Conservation (phyloP, 2,113 vertebrate genomes). For the Chunga burmeisteri region DNA sequence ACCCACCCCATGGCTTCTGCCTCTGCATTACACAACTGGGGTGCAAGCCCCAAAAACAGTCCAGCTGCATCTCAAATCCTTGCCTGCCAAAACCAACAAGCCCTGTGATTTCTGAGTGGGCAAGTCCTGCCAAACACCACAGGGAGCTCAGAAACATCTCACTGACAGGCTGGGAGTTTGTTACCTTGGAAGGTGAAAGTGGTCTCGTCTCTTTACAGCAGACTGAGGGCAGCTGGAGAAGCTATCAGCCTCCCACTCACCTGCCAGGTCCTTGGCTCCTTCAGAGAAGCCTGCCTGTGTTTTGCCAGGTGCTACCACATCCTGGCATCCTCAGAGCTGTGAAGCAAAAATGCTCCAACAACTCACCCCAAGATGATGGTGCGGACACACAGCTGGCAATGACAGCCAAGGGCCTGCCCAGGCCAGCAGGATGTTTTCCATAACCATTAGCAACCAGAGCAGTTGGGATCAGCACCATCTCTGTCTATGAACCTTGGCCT, state of each 20-base stretch:
- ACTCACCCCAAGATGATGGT: background rate
- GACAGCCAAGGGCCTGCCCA: background rate
- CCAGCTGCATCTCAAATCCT: background rate
- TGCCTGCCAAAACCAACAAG: background rate
- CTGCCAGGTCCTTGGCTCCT: background rate
- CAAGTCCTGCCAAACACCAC: background rate
- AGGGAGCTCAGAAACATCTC: background rate
- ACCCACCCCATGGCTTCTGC: background rate
- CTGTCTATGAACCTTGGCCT: background rate
- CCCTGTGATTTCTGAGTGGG: background rate
- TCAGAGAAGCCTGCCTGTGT: background rate
- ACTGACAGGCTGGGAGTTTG: fast-evolving
- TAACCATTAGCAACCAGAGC: background rate
- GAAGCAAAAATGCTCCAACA: background rate
- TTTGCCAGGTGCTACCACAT: background rate
- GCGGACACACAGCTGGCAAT: background rate
- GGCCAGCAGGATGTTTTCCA: background rate
- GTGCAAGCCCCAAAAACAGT: background rate
- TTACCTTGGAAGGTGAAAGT: background rate
- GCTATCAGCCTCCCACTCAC: background rate
- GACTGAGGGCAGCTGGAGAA: background rate
- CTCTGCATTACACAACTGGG: background rate
- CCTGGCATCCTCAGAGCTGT: background rate
- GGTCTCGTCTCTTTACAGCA: background rate
- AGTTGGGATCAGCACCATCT: background rate